These are phyloP conservation scores for Myodes glareolus DNA, from an alignment of 2,113 vertebrate species.

Conservation along the genomic window DNA sequence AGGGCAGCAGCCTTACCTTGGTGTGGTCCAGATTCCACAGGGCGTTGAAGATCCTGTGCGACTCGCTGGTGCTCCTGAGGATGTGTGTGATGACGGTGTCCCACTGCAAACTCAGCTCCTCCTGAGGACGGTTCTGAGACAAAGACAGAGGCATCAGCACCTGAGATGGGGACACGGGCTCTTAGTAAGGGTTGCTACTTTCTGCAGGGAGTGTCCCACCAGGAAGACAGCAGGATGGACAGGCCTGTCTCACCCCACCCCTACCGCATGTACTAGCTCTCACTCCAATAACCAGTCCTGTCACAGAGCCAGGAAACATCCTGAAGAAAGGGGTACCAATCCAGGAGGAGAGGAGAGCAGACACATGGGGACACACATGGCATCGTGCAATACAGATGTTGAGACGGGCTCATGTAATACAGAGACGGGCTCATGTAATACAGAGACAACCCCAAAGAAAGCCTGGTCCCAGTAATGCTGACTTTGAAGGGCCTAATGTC, in stretches of 20 bases:
- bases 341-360: not conserved
- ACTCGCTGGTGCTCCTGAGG: constrained; percentile 87
- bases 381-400: accelerated
- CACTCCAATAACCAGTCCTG: not conserved
- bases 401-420: not conserved
- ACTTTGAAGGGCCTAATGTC: not conserved
- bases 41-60: constrained; percentile 92
- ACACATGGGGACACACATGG: too few relatives aligned
- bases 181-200: not conserved
- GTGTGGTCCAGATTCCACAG: constrained; percentile 92
- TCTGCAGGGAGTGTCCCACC: not conserved
- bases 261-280: too few relatives aligned
- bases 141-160: not conserved
- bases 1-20: constrained; percentile 83
- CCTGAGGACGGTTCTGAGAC: constrained; percentile 75
- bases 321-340: not conserved
- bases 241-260: not conserved
- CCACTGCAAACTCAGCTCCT: constrained; percentile 88
- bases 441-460: not conserved
- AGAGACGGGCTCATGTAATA: not conserved
- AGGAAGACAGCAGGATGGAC: not conserved
- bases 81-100: constrained; percentile 89
- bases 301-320: not conserved
- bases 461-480: accelerated
- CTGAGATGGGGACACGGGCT: not conserved